Conservation (phyloP, 2,113 vertebrate genomes). For the Neomonachus schauinslandi region DNA sequence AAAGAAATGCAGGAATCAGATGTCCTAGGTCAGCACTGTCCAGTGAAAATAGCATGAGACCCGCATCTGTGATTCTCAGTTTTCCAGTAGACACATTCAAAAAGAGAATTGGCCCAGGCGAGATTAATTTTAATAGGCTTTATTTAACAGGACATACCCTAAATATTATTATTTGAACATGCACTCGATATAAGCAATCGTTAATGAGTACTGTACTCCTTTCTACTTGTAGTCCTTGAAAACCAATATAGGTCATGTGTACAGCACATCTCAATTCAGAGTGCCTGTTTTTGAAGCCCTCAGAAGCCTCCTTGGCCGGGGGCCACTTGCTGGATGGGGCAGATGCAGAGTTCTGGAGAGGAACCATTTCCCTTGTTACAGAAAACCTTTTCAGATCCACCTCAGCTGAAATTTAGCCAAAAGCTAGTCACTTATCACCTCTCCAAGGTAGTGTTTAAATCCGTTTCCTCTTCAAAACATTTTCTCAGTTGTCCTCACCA, state of each 20-base stretch:
- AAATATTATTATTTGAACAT: not conserved
- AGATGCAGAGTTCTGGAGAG: too few species aligned
- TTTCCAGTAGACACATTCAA: not conserved
- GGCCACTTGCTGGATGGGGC: too few species aligned
- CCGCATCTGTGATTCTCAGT: not conserved
- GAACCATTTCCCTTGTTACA: rapidly evolving
- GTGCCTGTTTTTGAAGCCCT: rapidly evolving
- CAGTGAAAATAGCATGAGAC: not conserved
- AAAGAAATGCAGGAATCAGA: not conserved
- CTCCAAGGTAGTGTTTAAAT: not conserved
- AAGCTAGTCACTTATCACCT: not conserved
- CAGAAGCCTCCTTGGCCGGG: not conserved
- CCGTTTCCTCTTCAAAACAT: not conserved
- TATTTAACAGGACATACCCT: not conserved
- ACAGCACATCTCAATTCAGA: rapidly evolving
- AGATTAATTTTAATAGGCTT: not conserved
- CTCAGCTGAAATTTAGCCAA: not conserved
- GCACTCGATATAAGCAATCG: not conserved
- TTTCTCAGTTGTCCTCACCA: not conserved
- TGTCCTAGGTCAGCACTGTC: too few species aligned
- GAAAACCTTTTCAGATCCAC: not conserved
- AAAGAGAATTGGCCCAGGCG: not conserved
- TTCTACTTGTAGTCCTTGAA: not conserved
- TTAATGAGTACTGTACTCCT: not conserved
- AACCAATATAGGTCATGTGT: rapidly evolving